A percentile compares a stretch with the other conserved stretches of the same genome.
phyloP scores from a whole-genome alignment of 1,140 invertebrate species.

The Rhopalosiphum maidis region DNA sequence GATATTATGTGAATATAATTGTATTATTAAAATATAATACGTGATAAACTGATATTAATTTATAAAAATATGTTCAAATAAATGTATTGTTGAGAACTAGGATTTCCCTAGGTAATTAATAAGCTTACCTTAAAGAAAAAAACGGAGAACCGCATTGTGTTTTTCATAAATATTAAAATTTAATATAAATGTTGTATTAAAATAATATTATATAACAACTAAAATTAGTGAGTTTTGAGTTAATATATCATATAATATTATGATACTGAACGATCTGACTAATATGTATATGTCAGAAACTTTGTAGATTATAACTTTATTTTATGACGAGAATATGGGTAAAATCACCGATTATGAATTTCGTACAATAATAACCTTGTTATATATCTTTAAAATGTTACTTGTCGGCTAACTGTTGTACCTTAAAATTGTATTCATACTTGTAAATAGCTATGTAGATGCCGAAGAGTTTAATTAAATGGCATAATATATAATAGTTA shows the following conservation, averaged over 20 bases:
- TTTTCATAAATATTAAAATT: too few relatives aligned
- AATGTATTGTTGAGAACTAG: too few relatives aligned
- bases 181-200: too few relatives aligned
- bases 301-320: neutral
- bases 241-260: neutral
- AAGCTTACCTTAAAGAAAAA: too few relatives aligned
- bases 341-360: neutral
- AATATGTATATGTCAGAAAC: neutral
- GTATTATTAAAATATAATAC: too few relatives aligned
- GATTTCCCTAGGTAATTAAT: too few relatives aligned
- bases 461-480: neutral
- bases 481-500: neutral
- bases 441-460: neutral
- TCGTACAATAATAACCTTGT: neutral
- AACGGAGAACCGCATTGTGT: too few relatives aligned
- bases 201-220: too few relatives aligned
- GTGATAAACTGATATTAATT: too few relatives aligned
- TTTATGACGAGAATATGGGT: neutral
- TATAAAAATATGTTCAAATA: too few relatives aligned
- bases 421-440: neutral
- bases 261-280: neutral
- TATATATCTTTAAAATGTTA: neutral
- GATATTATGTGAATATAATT: too few relatives aligned
- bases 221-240: too few relatives aligned
- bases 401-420: neutral